Evolutionary conservation across 2,797 vertebrate species (phyloP).

Genomic region (Petrocephalus sullivani): DNA sequence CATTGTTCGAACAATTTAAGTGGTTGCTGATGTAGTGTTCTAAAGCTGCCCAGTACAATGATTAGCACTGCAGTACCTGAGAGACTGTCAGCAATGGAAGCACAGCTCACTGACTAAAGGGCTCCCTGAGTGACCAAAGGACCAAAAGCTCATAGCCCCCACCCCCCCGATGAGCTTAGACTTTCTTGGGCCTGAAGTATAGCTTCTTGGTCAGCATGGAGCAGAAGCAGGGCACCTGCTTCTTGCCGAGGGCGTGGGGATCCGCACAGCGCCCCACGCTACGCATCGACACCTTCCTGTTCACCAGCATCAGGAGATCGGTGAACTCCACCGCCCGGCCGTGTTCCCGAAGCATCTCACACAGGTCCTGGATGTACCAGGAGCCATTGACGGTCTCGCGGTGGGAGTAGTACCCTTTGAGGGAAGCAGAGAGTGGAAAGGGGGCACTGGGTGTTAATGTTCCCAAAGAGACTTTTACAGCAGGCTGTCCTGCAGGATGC

Average conservation of each 20-base stretch:
- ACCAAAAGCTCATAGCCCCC: not conserved
- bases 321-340: constrained; percentile 81
- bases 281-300: constrained; percentile 82
- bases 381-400: constrained; percentile 81
- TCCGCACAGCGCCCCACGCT: constrained; percentile 59
- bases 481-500: not conserved
- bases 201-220: constrained; percentile 97
- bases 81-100: not conserved
- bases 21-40: not conserved
- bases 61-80: not conserved
- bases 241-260: constrained; percentile 73
- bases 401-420: constrained; percentile 85
- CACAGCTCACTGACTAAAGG: not conserved
- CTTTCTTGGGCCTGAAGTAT: constrained; percentile 73
- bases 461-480: not conserved
- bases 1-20: not conserved
- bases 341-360: constrained; percentile 60
- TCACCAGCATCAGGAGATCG: constrained; percentile 86
- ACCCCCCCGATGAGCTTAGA: constrained; percentile 21
- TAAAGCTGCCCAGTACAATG: not conserved
- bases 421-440: constrained; percentile 1
- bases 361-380: constrained; percentile 95
- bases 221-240: constrained; percentile 92
- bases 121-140: not conserved
- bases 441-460: not conserved